Base-by-base conservation (phyloP, 1,140 invertebrate species). In the Euschistus heros region DNA sequence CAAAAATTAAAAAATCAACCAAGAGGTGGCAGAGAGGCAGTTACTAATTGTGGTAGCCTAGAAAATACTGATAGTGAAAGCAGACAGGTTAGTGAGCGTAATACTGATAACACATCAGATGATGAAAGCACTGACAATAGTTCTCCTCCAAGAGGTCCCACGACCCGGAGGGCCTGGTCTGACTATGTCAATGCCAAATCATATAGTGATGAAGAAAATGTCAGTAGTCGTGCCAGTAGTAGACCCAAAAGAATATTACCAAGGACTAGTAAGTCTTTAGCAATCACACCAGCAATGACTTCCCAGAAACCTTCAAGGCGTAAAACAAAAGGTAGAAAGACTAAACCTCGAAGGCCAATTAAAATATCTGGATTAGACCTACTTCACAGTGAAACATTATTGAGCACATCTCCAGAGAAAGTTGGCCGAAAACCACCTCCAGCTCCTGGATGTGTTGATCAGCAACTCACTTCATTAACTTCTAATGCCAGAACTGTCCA, bases 351-450 rank as follows among this genome's bases (percentile, higher is more conserved):
- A 26, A 4, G 54, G 70, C 71, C 79, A 8, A 81, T 82, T 30
- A 83, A 86, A 75, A 91, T 92, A 69, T 86, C 86, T 64, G 91
- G 91, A 22, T 77, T 95, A 62, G 92, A 95, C 77, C 77, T 94
- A 67, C 76, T 96, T 66, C 93, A 96, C 74, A 91, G 84, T 71
- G 87, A 94, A 75, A 96, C 92, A 18, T 76, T 95, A 54, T 80
- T 92, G 3, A 94, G 91, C 71, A 94, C 92, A 0, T 80, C 84
- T 5, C 81, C 82, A 20, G 61, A 26, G 66, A 69, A 46, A 64
- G 63, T 27, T 57, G 27, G 42, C 3, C 37, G 24, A 57, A 52
- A 46, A 47, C 65, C 22, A 57, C 67, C 89, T 20, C 88, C 91
- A n/a, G 54, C 54, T 27, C 90, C 89, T 15, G 91, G 92, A 46